Evolutionary conservation across 1,140 invertebrate genomes (phyloP).

Genomic region (Akabosia matsudoensis): DNA sequence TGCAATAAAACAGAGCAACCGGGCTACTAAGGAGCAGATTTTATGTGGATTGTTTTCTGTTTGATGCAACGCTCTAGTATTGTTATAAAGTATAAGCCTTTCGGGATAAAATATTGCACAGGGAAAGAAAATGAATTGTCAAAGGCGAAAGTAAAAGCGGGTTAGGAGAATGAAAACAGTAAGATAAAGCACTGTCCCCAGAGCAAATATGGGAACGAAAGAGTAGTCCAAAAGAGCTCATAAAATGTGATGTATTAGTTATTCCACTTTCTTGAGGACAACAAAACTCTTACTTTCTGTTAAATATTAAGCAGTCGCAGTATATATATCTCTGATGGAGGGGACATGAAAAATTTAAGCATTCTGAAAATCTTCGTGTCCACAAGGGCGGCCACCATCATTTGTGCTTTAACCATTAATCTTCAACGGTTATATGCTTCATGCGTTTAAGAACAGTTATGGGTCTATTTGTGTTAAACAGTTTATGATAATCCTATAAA

Average conservation of each 20-base stretch:
- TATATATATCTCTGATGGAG: too few species aligned
- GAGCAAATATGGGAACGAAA: neutral
- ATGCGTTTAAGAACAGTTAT: too few species aligned
- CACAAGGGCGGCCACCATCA: too few species aligned
- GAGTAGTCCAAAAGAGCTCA: neutral
- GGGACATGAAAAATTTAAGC: too few species aligned
- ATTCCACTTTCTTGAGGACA: neutral
- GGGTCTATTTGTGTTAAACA: too few species aligned
- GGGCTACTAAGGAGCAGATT: neutral
- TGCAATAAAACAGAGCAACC: neutral
- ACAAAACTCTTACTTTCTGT: too few species aligned
- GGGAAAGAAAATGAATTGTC: conserved; percentile 4
- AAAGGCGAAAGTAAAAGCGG: neutral
- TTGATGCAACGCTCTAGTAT: neutral
- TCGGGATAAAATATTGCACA: neutral
- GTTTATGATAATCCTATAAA: too few species aligned
- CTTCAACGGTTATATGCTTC: too few species aligned
- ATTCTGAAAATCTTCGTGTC: too few species aligned
- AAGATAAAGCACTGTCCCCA: neutral
- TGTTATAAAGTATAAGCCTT: neutral
- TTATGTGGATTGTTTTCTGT: neutral
- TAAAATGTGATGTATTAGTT: conserved; percentile 1
- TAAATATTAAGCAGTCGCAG: too few species aligned
- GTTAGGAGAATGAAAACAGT: neutral
- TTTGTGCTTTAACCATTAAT: too few species aligned